These are phyloP conservation scores for Megaceryle torquata DNA, from an alignment of 2,113 vertebrate genomes.

Conservation along the genomic window DNA sequence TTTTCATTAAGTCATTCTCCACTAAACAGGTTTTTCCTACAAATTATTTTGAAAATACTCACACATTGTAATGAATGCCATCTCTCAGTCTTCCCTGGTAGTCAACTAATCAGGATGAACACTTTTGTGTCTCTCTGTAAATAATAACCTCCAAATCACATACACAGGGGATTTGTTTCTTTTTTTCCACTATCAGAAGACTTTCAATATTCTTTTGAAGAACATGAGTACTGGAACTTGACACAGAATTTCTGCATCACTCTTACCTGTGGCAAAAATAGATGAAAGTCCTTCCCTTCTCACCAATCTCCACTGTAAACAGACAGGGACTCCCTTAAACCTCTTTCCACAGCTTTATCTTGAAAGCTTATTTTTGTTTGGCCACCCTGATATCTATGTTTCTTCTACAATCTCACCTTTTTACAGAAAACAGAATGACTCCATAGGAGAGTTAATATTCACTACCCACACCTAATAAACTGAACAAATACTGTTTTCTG, in stretches of 20 bases:
- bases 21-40: not conserved
- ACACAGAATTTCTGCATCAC: conserved; percentile 1
- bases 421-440: not conserved
- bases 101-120: not conserved
- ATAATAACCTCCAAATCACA: not conserved
- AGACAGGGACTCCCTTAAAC: not conserved
- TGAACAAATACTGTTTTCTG: not conserved
- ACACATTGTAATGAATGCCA: not conserved
- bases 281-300: not conserved
- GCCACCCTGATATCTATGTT: not conserved
- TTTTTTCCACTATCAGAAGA: not conserved
- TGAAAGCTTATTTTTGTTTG: not conserved
- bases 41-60: not conserved
- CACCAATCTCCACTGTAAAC: not conserved
- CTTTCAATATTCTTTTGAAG: conserved; percentile 13
- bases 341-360: not conserved
- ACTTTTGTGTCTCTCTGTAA: not conserved
- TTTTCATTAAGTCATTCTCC: not conserved
- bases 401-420: not conserved
- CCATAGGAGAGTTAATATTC: not conserved
- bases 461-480: not conserved
- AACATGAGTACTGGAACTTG: not conserved
- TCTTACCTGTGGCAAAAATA: not conserved
- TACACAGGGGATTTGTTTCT: not conserved
- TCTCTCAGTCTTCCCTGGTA: not conserved